Evolutionary conservation across 2,888 invertebrate genomes (phyloP).

Genomic region (Amblyteles armatorius): DNA sequence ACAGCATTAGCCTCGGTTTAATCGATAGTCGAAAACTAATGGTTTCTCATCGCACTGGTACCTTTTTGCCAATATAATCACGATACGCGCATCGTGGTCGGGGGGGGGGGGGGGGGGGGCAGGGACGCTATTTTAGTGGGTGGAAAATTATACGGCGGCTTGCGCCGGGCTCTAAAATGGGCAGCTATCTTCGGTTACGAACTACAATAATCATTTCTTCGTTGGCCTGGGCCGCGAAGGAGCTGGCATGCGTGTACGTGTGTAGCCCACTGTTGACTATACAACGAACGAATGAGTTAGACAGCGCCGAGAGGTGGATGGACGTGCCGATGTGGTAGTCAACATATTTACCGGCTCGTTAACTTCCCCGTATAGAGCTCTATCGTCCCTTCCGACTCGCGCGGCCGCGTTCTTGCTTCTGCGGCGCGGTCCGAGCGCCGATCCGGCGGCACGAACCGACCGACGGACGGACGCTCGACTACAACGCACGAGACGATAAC

Average conservation of each 20-base stretch:
- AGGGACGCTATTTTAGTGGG: constrained; percentile 83
- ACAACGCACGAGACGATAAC: constrained; percentile 64
- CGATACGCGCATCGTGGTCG: constrained; percentile 75
- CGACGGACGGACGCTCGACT: constrained; percentile 52
- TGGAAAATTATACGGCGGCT: constrained; percentile 85
- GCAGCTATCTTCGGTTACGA: constrained; percentile 84
- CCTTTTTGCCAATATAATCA: constrained; percentile 84
- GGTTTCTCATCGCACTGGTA: constrained; percentile 76
- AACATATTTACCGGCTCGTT: constrained; percentile 85
- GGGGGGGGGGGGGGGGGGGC: constrained; percentile 38
- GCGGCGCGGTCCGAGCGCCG: constrained; percentile 42
- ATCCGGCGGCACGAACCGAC: constrained; percentile 62
- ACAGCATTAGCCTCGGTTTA: background rate
- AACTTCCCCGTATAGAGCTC: constrained; percentile 78
- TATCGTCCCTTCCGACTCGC: constrained; percentile 40
- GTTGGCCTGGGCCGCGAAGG: constrained; percentile 70
- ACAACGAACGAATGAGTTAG: constrained; percentile 49
- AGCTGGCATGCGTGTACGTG: constrained; percentile 39
- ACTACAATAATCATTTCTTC: constrained; percentile 85
- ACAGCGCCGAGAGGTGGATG: constrained; percentile 48
- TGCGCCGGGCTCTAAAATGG: constrained; percentile 84
- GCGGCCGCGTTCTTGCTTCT: constrained; percentile 59
- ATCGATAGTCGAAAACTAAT: constrained; percentile 30
- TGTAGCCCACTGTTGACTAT: constrained; percentile 16
- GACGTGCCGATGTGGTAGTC: constrained; percentile 80